phyloP scores from a whole-genome alignment of 2,113 vertebrate genomes.

The Scophthalmus maximus region DNA sequence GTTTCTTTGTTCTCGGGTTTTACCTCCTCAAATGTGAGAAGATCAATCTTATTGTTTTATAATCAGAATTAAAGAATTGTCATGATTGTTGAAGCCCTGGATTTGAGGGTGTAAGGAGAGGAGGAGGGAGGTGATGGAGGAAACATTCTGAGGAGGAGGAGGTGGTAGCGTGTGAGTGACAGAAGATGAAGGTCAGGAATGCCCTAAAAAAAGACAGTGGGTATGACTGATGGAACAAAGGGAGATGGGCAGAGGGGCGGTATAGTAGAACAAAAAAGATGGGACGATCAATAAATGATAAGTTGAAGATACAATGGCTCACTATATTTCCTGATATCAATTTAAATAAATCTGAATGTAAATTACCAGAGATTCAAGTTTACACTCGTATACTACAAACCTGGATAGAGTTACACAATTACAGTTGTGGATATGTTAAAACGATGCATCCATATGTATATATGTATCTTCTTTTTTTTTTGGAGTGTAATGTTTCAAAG shows the following conservation, averaged over 20 bases:
- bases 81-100: no score
- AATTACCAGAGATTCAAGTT: constrained; percentile 10
- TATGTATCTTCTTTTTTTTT: constrained; percentile 8
- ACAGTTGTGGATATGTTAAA: constrained; percentile 28
- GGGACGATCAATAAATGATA: constrained; percentile 28
- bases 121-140: background rate
- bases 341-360: background rate
- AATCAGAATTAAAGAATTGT: no score
- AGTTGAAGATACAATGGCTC: constrained; percentile 19
- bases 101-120: background rate
- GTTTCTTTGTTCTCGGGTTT: no score
- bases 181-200: background rate
- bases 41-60: no score
- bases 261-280: background rate
- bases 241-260: background rate
- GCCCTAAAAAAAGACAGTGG: background rate
- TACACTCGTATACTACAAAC: background rate
- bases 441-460: constrained; percentile 35
- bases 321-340: no score
- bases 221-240: constrained; percentile 12
- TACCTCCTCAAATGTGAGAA: no score
- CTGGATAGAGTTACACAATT: background rate
- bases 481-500: constrained; percentile 51
- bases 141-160: background rate
- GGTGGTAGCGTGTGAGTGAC: constrained; percentile 7